Percentiles rank a stretch among this genome's conserved stretches.
Conservation (phyloP, 35 echinoderm and acorn worm genomes). For the Heliocidaris erythrogramma region DNA sequence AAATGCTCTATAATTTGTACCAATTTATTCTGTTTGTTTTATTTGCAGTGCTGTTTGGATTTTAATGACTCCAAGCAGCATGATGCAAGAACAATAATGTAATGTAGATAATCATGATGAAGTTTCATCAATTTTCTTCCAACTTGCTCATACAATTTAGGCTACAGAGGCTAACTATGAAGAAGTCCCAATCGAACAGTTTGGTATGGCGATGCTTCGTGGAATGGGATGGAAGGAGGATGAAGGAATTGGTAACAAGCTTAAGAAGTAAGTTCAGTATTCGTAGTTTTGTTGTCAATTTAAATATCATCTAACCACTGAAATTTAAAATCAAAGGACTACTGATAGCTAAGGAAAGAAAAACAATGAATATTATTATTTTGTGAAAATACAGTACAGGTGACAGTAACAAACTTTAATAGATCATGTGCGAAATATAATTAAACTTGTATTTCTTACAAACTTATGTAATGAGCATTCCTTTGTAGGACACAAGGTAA, state of each 20-base stretch:
- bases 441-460: no score
- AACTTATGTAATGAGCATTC: no score
- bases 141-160: constrained; percentile 19
- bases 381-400: neutral
- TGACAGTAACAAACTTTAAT: no score
- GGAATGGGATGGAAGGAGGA: constrained; percentile 92
- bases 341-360: neutral
- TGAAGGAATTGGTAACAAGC: constrained; percentile 87
- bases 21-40: no score
- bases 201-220: constrained; percentile 94
- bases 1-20: no score
- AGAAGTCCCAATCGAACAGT: constrained; percentile 81
- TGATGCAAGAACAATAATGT: no score
- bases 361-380: neutral
- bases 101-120: no score
- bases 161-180: constrained; percentile 84
- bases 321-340: neutral
- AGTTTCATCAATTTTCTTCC: no score
- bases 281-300: neutral
- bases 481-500: no score
- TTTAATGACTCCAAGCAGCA: no score
- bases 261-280: constrained; percentile 78
- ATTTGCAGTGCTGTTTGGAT: no score
- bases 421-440: no score
- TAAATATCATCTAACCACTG: neutral